Evolutionary conservation across 2,888 invertebrate genomes (phyloP).

Genomic region (Limnephilus lunatus): DNA sequence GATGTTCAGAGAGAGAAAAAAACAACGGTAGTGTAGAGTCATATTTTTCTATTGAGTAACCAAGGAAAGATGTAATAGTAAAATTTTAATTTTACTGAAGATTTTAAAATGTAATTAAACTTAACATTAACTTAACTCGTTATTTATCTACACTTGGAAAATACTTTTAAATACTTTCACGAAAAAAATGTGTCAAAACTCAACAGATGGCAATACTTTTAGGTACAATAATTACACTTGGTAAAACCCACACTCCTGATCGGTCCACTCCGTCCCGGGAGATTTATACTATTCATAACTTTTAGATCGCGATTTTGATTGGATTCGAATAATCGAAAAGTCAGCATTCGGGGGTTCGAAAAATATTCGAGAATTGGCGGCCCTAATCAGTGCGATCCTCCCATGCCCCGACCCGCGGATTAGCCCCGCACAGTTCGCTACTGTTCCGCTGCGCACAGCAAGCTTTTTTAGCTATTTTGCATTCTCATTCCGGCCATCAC

Average conservation of each 20-base stretch:
- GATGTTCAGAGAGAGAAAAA: too few relatives aligned
- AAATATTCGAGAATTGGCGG: constrained; percentile 6
- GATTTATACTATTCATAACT: not conserved
- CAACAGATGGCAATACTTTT: not conserved
- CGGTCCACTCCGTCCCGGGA: not conserved
- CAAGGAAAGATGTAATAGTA: too few relatives aligned
- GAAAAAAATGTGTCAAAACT: not conserved
- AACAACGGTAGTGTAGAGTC: too few relatives aligned
- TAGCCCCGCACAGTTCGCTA: constrained; percentile 26
- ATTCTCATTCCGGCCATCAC: constrained; percentile 33
- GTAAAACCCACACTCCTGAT: not conserved
- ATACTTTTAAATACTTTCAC: not conserved
- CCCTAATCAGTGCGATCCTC: constrained; percentile 18
- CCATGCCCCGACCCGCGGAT: constrained; percentile 3
- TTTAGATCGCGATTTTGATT: constrained; percentile 6
- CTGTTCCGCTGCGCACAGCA: constrained; percentile 17
- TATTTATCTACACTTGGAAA: too few relatives aligned
- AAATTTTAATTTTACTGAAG: too few relatives aligned
- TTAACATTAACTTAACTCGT: too few relatives aligned
- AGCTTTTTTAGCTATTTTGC: not conserved
- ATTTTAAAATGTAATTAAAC: too few relatives aligned
- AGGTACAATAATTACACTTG: not conserved
- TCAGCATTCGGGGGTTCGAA: not conserved
- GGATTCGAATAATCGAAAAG: constrained; percentile 9
- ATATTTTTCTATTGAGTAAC: too few relatives aligned